phyloP scores from a whole-genome alignment of 2,888 invertebrate genomes.

The Pasiphila rectangulata region DNA sequence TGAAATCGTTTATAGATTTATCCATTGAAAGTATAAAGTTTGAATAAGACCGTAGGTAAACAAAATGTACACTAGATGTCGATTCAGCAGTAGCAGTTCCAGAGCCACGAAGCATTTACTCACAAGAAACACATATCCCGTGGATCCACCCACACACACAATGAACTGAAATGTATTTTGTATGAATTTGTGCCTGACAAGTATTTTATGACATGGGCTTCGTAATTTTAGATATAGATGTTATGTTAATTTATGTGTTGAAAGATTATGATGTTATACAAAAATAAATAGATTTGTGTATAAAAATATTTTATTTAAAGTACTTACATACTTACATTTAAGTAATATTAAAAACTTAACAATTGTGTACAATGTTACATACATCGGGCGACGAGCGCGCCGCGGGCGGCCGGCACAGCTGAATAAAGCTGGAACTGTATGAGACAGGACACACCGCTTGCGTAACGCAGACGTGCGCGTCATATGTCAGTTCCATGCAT shows the following conservation, averaged over 20 bases:
- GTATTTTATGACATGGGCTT: not conserved
- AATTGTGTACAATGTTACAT: constrained; percentile 17
- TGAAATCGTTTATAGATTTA: no score
- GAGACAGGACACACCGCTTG: no score
- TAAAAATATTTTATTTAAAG: constrained; percentile 32
- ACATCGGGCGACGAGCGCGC: no score
- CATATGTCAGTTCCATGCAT: no score
- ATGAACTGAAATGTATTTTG: not conserved
- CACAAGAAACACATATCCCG: not conserved
- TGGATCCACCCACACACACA: not conserved
- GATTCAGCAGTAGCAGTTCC: no score
- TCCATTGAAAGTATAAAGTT: no score
- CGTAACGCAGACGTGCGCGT: no score
- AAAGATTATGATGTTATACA: not conserved
- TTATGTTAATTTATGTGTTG: not conserved
- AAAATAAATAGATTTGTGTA: constrained; percentile 16
- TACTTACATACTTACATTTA: constrained; percentile 42
- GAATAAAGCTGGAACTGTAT: no score
- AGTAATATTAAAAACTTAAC: constrained; percentile 48
- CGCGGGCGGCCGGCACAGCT: not conserved
- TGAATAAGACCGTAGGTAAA: no score
- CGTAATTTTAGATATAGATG: constrained; percentile 1
- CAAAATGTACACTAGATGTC: no score
- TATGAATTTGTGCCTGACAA: not conserved
- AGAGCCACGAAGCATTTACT: no score